These are phyloP conservation scores for Podotricha telesiphe DNA, from an alignment of 2,888 invertebrate genomes.

Conservation along the genomic window DNA sequence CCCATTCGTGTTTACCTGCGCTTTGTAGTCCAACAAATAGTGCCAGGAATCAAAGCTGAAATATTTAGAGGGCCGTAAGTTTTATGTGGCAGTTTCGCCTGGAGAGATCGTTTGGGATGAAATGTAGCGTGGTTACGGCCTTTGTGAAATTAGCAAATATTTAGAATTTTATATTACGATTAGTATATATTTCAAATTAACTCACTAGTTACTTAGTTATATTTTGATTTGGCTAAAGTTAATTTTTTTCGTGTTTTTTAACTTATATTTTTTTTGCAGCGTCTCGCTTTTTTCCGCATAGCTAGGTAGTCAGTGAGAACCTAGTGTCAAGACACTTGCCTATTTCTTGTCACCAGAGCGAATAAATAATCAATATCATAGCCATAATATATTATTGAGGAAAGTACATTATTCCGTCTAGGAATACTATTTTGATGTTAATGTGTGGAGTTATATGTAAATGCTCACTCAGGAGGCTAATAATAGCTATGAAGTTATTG, in stretches of 20 bases:
- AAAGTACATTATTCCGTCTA: too few species aligned
- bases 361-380: too few species aligned
- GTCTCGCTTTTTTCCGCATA: not conserved
- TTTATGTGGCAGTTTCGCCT: constrained; percentile 33
- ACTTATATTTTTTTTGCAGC: too few species aligned
- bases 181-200: too few species aligned
- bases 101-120: constrained; percentile 38
- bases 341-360: not conserved
- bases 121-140: constrained; percentile 24
- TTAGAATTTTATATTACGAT: not conserved
- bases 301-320: not conserved
- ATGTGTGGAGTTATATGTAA: too few species aligned
- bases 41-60: constrained; percentile 44
- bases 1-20: constrained; percentile 46
- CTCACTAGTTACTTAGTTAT: too few species aligned
- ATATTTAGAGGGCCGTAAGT: constrained; percentile 45
- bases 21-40: constrained; percentile 49
- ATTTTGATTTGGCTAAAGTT: too few species aligned
- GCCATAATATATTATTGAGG: too few species aligned
- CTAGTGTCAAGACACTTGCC: not conserved
- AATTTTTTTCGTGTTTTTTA: too few species aligned
- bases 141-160: constrained; percentile 26
- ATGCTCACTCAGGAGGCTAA: too few species aligned
- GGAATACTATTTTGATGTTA: too few species aligned
- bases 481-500: too few species aligned